Evolutionary conservation across 2,888 invertebrate species (phyloP), one percentile per base, ranked within the genome.

Genomic region (Dione juno): DNA sequence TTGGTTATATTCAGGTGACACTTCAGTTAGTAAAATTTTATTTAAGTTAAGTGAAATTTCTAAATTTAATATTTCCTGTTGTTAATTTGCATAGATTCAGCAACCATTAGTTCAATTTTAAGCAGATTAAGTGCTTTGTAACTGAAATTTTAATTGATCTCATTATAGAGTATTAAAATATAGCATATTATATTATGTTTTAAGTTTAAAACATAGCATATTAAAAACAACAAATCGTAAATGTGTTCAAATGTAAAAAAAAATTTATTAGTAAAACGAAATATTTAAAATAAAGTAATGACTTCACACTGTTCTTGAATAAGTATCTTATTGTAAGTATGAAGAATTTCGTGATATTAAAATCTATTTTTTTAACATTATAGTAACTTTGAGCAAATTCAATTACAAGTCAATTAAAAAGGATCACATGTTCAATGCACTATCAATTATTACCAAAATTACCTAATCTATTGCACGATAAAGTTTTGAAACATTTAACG

Each of bases 401-500:
- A 41, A 41, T 53, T n/a, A 65, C 59, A 53, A 65, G 16, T 54
- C 54, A 37, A 54, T 54, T 54, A 54, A 54, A 13, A 54, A 54
- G 35, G n/a, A 54, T 54, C 54, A 54, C 54, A 10, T 54, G 54
- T 37, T 16, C 35, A n/a, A 54, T 37, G 37, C 54, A 11, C 16
- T 40, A 40, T 50, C 40, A 21, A 40, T 66, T 58, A 67, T 41
- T 67, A 58, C 0, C 21, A 14, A 58, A 67, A 48, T 13, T 58
- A 45, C 41, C 37, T 48, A 59, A 61, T 67, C 40, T 50, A 67
- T 67, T n/a, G 21, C 21, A 59, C 61, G 43, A 68, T 40, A 59
- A 64, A 40, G 50, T 64, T 66, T 53, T 52, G 14, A 64, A 73
- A 61, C 40, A 69, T 48, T 67, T 41, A 73, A 71, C 61, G 48